phyloP scores from a whole-genome alignment of 2,888 invertebrate species.

The Lithodes maja region DNA sequence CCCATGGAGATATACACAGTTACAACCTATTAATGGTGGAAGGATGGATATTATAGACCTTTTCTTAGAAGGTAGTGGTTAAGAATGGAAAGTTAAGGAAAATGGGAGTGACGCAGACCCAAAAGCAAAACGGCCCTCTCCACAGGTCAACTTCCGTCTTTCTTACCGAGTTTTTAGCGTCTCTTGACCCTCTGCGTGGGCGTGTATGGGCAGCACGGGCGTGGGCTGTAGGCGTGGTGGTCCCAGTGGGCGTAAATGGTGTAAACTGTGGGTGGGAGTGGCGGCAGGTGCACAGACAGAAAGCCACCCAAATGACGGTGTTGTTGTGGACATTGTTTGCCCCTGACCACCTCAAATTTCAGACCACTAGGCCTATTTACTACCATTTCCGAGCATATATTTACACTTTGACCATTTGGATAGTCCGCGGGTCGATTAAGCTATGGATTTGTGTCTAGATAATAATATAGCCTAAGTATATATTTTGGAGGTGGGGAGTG shows the following conservation, averaged over 20 bases:
- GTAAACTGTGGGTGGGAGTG: background rate
- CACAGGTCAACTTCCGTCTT: conserved; percentile 38
- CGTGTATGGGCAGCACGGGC: background rate
- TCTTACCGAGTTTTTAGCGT: conserved; percentile 10
- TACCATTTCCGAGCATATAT: no score
- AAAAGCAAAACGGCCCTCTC: background rate
- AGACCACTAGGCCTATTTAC: no score
- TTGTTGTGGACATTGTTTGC: background rate
- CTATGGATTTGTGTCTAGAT: no score
- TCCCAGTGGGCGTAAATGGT: background rate
- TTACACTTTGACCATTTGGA: no score
- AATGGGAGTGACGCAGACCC: conserved; percentile 25
- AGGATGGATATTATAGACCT: background rate
- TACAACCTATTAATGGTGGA: background rate
- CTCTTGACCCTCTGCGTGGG: background rate
- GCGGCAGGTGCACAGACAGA: background rate
- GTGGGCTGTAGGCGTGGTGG: no score
- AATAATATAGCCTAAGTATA: no score
- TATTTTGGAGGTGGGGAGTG: no score
- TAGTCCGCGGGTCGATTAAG: no score
- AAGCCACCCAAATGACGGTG: background rate
- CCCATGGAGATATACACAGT: background rate
- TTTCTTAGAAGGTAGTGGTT: background rate
- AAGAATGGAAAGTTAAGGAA: background rate
- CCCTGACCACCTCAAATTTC: no score